Evolutionary conservation across 2,113 vertebrate species (phyloP).

Genomic region (Bujurquina vittata): DNA sequence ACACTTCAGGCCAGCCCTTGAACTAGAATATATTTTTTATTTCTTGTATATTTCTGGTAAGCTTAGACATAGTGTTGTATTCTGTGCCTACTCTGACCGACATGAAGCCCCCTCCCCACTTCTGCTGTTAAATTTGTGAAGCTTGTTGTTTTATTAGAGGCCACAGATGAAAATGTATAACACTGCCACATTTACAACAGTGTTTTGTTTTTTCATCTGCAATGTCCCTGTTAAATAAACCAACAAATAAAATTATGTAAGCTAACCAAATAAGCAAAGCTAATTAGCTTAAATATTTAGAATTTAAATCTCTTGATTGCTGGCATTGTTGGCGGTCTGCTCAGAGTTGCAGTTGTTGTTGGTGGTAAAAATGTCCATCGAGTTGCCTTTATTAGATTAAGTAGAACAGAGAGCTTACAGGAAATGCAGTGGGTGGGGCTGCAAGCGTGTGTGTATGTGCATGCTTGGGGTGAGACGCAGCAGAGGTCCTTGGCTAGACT

Average conservation of each 20-base stretch:
- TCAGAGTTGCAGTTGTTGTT: background rate
- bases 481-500: background rate
- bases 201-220: background rate
- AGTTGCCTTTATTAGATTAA: slow-evolving; percentile 34
- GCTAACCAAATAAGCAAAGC: background rate
- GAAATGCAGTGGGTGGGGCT: slow-evolving; percentile 18
- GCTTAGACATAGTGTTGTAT: background rate
- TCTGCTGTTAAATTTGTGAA: background rate
- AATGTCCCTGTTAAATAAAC: background rate
- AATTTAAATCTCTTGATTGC: background rate
- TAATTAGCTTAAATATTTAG: background rate
- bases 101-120: too few relatives aligned
- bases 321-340: background rate
- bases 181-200: background rate
- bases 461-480: background rate
- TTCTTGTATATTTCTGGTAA: background rate
- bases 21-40: background rate
- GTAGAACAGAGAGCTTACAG: slow-evolving; percentile 18
- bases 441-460: background rate
- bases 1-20: background rate
- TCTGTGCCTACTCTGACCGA: background rate
- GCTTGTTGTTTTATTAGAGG: background rate
- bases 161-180: background rate
- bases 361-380: background rate
- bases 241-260: slow-evolving; percentile 5